phyloP scores from a whole-genome alignment of 2,113 vertebrate species.

The Phylloscopus trochilus region DNA sequence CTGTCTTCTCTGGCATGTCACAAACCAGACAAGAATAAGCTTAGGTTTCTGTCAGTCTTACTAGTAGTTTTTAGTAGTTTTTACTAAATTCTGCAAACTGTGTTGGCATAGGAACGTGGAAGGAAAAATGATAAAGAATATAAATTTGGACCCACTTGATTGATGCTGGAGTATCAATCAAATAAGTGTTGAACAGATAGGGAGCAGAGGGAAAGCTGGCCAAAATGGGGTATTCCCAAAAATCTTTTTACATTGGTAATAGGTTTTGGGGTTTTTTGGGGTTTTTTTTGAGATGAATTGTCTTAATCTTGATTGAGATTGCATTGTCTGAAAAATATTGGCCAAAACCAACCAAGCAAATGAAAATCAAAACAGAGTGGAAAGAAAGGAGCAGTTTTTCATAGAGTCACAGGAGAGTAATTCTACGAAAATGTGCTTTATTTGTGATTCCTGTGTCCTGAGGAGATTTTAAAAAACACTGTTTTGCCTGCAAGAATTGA shows the following conservation, averaged over 20 bases:
- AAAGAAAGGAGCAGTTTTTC: background rate
- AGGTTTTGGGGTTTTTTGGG: background rate
- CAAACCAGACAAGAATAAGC: background rate
- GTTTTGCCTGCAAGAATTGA: background rate
- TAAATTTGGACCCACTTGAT: background rate
- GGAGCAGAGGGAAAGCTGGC: background rate
- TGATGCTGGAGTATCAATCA: background rate
- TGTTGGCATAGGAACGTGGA: background rate
- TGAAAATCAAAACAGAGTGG: background rate
- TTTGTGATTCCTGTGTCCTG: background rate
- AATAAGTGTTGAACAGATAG: background rate
- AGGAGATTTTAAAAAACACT: background rate
- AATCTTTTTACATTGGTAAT: background rate
- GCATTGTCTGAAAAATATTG: background rate
- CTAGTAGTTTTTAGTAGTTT: no score
- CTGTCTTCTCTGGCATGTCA: background rate
- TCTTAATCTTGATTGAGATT: background rate
- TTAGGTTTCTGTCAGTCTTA: background rate
- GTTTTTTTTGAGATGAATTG: background rate
- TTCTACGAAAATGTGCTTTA: background rate
- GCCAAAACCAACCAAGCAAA: background rate
- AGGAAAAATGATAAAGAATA: background rate
- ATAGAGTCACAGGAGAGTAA: background rate
- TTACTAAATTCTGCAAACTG: background rate
- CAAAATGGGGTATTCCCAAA: background rate